These are phyloP conservation scores for Xylophagus ater DNA, from an alignment of 2,888 invertebrate genomes.

Conservation along the genomic window DNA sequence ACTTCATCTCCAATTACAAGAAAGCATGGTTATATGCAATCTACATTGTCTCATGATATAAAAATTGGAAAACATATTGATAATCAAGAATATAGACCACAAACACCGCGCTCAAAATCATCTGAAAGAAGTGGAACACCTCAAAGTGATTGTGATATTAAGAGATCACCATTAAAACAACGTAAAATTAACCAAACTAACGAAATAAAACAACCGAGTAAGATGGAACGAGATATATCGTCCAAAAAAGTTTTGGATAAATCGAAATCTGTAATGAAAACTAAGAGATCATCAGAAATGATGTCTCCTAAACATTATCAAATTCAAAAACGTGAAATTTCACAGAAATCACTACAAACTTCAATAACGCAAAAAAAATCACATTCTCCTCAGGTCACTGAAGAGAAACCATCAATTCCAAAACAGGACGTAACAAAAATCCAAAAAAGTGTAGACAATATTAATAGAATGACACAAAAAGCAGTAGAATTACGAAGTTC, in stretches of 20 bases:
- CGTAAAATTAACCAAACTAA: no score
- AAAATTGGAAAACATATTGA: constrained; percentile 37
- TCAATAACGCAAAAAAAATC: no score
- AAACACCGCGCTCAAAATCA: constrained; percentile 20
- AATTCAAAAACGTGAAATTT: no score
- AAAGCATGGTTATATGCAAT: constrained; percentile 47
- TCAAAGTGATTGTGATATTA: constrained; percentile 21
- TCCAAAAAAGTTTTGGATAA: no score
- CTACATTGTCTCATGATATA: constrained; percentile 46
- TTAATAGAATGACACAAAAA: constrained; percentile 8
- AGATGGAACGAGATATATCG: no score
- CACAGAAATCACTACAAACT: no score
- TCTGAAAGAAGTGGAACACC: constrained; percentile 17
- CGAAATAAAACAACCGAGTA: no score
- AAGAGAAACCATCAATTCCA: background rate
- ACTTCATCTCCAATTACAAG: constrained; percentile 12
- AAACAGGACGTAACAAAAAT: constrained; percentile 9
- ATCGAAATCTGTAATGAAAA: no score
- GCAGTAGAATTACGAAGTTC: background rate
- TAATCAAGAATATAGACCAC: constrained; percentile 21
- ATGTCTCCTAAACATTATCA: no score
- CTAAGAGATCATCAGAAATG: constrained; percentile 4
- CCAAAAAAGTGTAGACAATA: constrained; percentile 13
- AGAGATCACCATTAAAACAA: constrained; percentile 5
- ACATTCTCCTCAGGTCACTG: no score